Conservation (phyloP, 2,888 invertebrate genomes). For the Homarus gammarus region DNA sequence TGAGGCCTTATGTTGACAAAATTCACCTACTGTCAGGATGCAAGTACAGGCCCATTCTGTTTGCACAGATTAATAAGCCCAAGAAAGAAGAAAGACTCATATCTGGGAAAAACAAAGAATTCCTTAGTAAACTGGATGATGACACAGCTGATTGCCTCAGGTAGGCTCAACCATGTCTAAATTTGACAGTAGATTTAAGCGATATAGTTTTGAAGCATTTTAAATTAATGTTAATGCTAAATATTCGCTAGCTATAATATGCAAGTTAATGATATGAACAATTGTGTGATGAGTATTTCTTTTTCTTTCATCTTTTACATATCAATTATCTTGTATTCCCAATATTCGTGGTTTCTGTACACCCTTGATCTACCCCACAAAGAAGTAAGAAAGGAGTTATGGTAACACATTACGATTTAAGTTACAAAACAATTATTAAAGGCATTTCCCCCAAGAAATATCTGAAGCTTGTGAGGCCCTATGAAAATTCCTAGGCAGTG, state of each 20-base stretch:
- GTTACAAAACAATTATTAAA: too few relatives aligned
- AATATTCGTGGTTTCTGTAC: neutral
- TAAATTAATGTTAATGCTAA: neutral
- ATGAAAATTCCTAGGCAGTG: too few relatives aligned
- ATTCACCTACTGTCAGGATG: conserved; percentile 46
- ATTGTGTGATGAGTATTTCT: neutral
- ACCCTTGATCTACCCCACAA: too few relatives aligned
- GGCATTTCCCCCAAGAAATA: too few relatives aligned
- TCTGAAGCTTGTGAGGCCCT: too few relatives aligned
- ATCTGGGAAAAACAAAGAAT: conserved; percentile 11
- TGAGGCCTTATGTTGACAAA: neutral
- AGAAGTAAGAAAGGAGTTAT: too few relatives aligned
- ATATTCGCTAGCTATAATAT: neutral
- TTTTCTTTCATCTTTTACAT: neutral
- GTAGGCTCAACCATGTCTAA: neutral
- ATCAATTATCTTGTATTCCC: neutral
- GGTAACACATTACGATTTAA: too few relatives aligned
- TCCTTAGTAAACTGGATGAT: conserved; percentile 48
- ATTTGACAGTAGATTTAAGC: neutral
- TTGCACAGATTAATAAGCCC: conserved; percentile 61
- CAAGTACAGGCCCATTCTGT: conserved; percentile 19
- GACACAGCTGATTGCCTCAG: neutral
- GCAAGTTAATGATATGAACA: neutral
- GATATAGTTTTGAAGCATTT: neutral
- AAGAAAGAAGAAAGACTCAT: conserved; percentile 53